Evolutionary conservation across 2,888 invertebrate genomes (phyloP).

Genomic region (Drosophila sordidula): DNA sequence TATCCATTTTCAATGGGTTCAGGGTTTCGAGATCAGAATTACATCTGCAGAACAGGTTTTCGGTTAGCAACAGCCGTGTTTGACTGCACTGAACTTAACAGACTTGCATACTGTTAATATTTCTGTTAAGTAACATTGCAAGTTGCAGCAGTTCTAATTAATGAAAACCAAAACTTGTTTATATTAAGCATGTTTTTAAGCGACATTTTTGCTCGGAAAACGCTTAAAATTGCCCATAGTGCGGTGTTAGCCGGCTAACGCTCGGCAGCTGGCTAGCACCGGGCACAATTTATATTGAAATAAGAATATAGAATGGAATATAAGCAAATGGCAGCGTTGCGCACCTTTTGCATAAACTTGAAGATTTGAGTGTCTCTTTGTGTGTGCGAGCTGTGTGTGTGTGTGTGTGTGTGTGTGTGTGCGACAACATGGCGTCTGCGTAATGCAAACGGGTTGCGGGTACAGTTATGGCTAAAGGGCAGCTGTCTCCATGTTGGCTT

Average conservation of each 20-base stretch:
- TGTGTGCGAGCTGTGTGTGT: not conserved
- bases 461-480: conserved; percentile 41
- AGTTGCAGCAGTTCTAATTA: too few species aligned
- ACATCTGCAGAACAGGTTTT: too few species aligned
- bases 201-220: too few species aligned
- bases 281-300: conserved; percentile 68
- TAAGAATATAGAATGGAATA: conserved; percentile 66
- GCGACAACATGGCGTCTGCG: conserved; percentile 51
- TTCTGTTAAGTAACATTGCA: too few species aligned
- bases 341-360: conserved; percentile 70
- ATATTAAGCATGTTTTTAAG: too few species aligned
- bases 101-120: too few species aligned
- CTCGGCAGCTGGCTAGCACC: conserved; percentile 41
- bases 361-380: conserved; percentile 54
- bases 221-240: too few species aligned
- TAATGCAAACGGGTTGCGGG: conserved; percentile 42
- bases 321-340: conserved; percentile 62
- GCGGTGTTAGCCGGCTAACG: not conserved
- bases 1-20: too few species aligned
- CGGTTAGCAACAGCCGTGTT: too few species aligned
- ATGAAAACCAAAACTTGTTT: too few species aligned
- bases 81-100: too few species aligned
- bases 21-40: too few species aligned
- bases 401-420: conserved; percentile 14
- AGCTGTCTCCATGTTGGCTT: conserved; percentile 47